phyloP scores from a whole-genome alignment of 1,140 invertebrate species.

The Macrostomum lignano region DNA sequence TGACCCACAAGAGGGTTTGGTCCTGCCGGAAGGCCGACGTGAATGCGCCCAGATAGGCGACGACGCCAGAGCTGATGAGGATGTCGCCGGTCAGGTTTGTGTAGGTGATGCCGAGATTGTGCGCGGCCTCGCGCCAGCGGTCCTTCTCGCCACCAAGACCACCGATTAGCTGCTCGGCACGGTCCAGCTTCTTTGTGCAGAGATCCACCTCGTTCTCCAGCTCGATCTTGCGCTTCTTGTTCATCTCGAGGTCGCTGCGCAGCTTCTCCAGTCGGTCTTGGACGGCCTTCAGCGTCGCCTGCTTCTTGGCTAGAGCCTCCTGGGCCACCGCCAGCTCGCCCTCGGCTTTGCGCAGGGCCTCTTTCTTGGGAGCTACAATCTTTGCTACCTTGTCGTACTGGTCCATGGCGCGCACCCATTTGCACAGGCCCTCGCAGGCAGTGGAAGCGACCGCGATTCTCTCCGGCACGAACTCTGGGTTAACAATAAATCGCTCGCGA shows the following conservation, averaged over 20 bases:
- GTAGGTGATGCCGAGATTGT: slow-evolving; percentile 17
- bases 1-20: slow-evolving; percentile 18
- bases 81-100: slow-evolving; percentile 27
- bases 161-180: slow-evolving; percentile 28
- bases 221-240: slow-evolving; percentile 26
- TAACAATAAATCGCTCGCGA: slow-evolving; percentile 21
- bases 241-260: slow-evolving; percentile 20
- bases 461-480: slow-evolving; percentile 28
- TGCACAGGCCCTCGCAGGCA: slow-evolving; percentile 27
- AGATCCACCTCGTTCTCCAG: slow-evolving; percentile 25
- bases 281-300: slow-evolving; percentile 44
- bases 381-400: slow-evolving; percentile 29
- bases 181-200: slow-evolving; percentile 24
- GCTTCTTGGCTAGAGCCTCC: slow-evolving; percentile 59
- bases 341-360: slow-evolving; percentile 31
- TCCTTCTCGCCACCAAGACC: slow-evolving; percentile 27
- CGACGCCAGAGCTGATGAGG: slow-evolving; percentile 24
- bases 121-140: slow-evolving; percentile 23
- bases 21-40: slow-evolving; percentile 26
- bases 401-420: slow-evolving; percentile 32
- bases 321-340: slow-evolving; percentile 49
- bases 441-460: slow-evolving; percentile 25
- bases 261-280: slow-evolving; percentile 26
- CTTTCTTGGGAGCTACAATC: slow-evolving; percentile 67
- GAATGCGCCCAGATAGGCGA: slow-evolving; percentile 28